Conservation (phyloP, 1,140 invertebrate genomes). For the Caenorhabditis elegans region DNA sequence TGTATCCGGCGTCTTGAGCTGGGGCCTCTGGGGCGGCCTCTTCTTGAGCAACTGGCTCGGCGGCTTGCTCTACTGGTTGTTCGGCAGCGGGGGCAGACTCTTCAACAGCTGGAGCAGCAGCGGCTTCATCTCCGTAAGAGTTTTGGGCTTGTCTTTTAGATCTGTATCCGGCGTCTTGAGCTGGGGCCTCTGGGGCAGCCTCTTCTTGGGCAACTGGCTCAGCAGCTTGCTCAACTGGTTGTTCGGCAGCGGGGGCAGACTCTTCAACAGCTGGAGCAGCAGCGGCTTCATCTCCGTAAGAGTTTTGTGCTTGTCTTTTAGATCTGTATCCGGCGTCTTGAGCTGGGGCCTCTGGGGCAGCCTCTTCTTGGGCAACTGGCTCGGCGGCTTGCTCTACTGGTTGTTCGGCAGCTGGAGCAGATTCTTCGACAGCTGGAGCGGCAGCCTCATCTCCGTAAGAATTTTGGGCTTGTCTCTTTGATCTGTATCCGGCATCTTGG, state of each 20-base stretch:
- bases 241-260: background rate
- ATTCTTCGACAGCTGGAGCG: background rate
- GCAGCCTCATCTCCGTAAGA: constrained; percentile 39
- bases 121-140: constrained; percentile 41
- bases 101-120: background rate
- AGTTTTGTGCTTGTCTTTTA: constrained; percentile 33
- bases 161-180: constrained; percentile 41
- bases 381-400: constrained; percentile 26
- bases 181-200: background rate
- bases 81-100: too few relatives aligned
- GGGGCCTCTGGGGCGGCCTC: constrained; percentile 20
- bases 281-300: constrained; percentile 39
- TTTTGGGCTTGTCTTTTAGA: constrained; percentile 33
- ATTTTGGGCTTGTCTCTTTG: constrained; percentile 29
- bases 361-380: constrained; percentile 1
- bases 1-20: constrained; percentile 39
- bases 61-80: background rate
- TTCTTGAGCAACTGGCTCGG: constrained; percentile 26
- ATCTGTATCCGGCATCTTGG: constrained; percentile 41
- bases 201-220: background rate
- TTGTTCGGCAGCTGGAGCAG: background rate
- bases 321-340: constrained; percentile 35
- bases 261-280: constrained; percentile 28
- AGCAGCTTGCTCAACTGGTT: background rate
- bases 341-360: constrained; percentile 10